Percentiles rank a stretch among this genome's conserved stretches.
Conservation (phyloP, 2,888 invertebrate genomes). For the Erannis defoliaria region DNA sequence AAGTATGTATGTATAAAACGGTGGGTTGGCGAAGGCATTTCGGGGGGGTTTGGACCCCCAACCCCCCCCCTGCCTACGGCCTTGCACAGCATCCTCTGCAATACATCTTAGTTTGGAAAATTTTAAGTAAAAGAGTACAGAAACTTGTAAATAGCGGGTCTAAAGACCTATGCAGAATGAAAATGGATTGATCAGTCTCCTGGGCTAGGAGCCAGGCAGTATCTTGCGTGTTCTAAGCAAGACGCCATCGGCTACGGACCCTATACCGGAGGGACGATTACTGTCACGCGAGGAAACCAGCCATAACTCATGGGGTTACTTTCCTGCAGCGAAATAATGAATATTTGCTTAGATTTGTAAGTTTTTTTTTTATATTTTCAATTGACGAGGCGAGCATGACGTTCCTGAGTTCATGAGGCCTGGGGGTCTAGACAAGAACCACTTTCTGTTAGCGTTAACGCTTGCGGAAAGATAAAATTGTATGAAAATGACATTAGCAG, state of each 20-base stretch:
- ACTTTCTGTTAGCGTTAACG: too few species aligned
- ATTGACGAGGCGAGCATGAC: too few species aligned
- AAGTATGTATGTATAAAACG: too few species aligned
- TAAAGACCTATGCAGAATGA: neutral
- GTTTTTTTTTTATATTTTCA: neutral
- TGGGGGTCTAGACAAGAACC: too few species aligned
- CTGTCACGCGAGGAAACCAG: conserved; percentile 65
- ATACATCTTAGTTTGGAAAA: conserved; percentile 44
- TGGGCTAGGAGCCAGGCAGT: conserved; percentile 73
- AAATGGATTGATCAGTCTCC: conserved; percentile 51
- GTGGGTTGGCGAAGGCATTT: too few species aligned
- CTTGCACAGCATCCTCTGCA: conserved; percentile 54
- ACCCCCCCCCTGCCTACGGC: too few species aligned
- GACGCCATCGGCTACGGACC: conserved; percentile 40
- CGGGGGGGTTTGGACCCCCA: too few species aligned
- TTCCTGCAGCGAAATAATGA: neutral
- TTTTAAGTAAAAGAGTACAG: neutral
- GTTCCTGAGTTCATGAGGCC: too few species aligned
- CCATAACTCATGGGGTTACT: conserved; percentile 27
- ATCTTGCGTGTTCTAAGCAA: conserved; percentile 69
- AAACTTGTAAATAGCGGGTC: neutral
- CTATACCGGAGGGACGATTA: conserved; percentile 66
- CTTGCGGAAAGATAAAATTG: too few species aligned
- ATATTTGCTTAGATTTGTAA: neutral
- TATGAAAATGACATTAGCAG: too few species aligned